These are phyloP conservation scores for Gymnoscopelus braueri DNA, from an alignment of 2,797 vertebrate genomes.

Conservation along the genomic window DNA sequence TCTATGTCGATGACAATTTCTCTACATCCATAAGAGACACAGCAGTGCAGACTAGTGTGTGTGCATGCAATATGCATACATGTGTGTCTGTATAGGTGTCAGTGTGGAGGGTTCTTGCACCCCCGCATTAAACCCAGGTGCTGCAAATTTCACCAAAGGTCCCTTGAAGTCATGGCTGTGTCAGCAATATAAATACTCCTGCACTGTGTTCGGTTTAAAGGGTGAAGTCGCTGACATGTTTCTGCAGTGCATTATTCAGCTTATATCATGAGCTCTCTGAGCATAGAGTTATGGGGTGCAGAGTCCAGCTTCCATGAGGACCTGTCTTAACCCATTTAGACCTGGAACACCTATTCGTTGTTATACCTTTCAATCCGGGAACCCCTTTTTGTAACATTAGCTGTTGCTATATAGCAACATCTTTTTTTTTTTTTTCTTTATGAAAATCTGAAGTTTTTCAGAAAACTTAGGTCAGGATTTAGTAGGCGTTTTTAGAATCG, in stretches of 20 bases:
- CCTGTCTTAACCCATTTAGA: no score
- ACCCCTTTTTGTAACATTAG: no score
- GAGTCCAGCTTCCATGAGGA: conserved; percentile 47
- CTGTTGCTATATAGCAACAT: no score
- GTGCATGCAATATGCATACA: no score
- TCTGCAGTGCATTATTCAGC: conserved; percentile 46
- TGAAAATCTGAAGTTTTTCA: no score
- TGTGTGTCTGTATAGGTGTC: neutral
- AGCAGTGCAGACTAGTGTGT: no score
- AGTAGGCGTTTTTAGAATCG: no score
- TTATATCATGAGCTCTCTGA: conserved; percentile 42
- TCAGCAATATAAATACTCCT: conserved; percentile 55
- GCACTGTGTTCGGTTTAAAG: conserved; percentile 34
- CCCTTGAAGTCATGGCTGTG: conserved; percentile 54
- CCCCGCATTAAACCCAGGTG: conserved; percentile 14
- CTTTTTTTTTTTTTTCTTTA: no score
- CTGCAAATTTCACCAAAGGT: conserved; percentile 33
- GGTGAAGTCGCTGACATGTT: conserved; percentile 55
- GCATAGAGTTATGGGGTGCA: conserved; percentile 38
- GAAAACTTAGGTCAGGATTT: no score
- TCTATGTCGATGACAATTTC: conserved; percentile 3
- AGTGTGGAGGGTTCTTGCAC: neutral
- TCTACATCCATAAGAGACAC: neutral
- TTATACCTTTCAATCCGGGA: no score
- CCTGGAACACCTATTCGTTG: no score